Evolutionary conservation across 30 jellyfish, hydroid and myxozoan species (phyloP).

Genomic region (Aurelia sp.): DNA sequence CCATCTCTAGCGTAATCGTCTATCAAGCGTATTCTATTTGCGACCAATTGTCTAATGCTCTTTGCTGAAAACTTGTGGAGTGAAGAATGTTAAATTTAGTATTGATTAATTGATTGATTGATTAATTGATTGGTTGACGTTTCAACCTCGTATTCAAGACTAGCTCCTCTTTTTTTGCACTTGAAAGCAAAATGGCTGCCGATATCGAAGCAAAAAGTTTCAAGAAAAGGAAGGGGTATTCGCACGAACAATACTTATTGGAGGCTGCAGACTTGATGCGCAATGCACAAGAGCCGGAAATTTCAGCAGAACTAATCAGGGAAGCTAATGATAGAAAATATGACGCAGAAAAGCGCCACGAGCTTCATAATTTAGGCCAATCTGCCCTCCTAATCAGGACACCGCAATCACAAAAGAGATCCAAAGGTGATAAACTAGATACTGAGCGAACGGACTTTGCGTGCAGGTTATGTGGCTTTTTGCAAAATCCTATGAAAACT

Average conservation of each 20-base stretch:
- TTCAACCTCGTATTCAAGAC: too few relatives aligned
- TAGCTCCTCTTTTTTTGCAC: too few relatives aligned
- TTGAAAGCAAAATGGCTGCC: not conserved
- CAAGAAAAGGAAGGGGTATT: not conserved
- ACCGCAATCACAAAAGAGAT: not conserved
- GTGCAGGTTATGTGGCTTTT: conserved; percentile 42
- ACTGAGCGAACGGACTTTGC: not conserved
- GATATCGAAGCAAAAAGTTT: not conserved
- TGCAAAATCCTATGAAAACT: conserved; percentile 13
- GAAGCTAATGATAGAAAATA: not conserved
- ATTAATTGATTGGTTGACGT: too few relatives aligned
- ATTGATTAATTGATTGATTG: too few relatives aligned
- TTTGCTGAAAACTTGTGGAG: too few relatives aligned
- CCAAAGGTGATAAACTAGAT: not conserved
- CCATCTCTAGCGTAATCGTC: too few relatives aligned
- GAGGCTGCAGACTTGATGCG: conserved; percentile 32
- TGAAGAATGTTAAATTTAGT: too few relatives aligned
- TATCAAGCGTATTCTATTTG: too few relatives aligned
- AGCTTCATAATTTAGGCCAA: conserved; percentile 5
- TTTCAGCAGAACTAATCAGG: conserved; percentile 14
- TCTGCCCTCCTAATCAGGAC: not conserved
- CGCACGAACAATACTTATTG: conserved; percentile 1
- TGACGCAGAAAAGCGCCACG: not conserved
- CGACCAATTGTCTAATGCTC: too few relatives aligned
- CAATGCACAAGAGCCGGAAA: not conserved